Conservation (phyloP, 2,888 invertebrate genomes). For the Thymelicus acteon region DNA sequence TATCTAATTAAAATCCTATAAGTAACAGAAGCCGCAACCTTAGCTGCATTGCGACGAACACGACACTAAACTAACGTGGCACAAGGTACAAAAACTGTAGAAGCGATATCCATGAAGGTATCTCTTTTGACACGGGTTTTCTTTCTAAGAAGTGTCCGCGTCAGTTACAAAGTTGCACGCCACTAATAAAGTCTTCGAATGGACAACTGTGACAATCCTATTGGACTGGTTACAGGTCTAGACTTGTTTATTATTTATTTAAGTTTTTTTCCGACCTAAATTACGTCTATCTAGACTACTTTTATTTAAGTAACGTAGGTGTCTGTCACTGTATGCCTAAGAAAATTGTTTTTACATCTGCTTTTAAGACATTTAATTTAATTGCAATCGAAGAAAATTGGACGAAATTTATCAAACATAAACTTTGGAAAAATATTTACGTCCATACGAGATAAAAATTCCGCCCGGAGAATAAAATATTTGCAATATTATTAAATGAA, state of each 20-base stretch:
- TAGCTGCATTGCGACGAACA: background rate
- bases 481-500: background rate
- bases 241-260: background rate
- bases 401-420: too few relatives aligned
- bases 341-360: too few relatives aligned
- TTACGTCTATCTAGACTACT: too few relatives aligned
- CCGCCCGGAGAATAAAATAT: background rate
- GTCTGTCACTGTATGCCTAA: too few relatives aligned
- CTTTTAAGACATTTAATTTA: too few relatives aligned
- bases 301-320: too few relatives aligned
- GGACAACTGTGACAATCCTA: slow-evolving; percentile 13
- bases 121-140: slow-evolving; percentile 21
- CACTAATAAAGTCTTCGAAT: background rate
- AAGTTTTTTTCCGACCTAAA: background rate
- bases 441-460: background rate
- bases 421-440: too few relatives aligned
- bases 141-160: slow-evolving; percentile 20
- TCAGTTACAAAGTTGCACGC: slow-evolving; percentile 13
- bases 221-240: background rate
- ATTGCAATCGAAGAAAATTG: too few relatives aligned
- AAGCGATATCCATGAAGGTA: slow-evolving; percentile 13
- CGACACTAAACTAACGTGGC: slow-evolving; percentile 2
- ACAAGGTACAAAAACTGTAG: slow-evolving; percentile 14
- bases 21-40: too few relatives aligned
- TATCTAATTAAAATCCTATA: too few relatives aligned